A percentile compares a stretch with the other conserved stretches of the same genome.
Evolutionary conservation across 2,888 invertebrate genomes (phyloP).

Genomic region (Xestia sexstrigata): DNA sequence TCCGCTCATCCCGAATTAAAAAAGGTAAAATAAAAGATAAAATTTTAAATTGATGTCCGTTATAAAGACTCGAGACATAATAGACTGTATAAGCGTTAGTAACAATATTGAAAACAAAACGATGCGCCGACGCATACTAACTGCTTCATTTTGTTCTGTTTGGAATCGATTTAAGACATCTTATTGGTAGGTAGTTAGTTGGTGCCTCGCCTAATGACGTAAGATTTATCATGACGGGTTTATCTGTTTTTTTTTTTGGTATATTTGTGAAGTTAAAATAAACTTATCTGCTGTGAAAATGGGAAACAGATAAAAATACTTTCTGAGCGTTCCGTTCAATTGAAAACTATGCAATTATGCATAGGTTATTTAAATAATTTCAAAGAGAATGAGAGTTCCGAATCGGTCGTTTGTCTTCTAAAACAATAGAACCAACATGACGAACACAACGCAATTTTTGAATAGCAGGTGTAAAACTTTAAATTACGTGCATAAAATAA

Average conservation of each 20-base stretch:
- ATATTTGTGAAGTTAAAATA: not conserved
- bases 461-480: not conserved
- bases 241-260: conserved; percentile 18
- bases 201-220: conserved; percentile 63
- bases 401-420: not conserved
- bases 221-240: conserved; percentile 57
- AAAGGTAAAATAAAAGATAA: conserved; percentile 4
- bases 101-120: conserved; percentile 71
- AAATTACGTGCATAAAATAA: conserved; percentile 10
- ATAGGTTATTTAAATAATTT: not conserved
- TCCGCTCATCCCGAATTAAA: not conserved
- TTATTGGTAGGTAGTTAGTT: conserved; percentile 58
- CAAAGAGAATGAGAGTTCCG: not conserved
- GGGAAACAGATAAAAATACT: not conserved
- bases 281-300: not conserved
- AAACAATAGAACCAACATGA: not conserved
- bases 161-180: conserved; percentile 71
- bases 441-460: not conserved
- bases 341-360: not conserved
- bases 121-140: conserved; percentile 79
- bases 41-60: conserved; percentile 41
- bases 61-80: conserved; percentile 54
- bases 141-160: conserved; percentile 75
- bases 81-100: conserved; percentile 69
- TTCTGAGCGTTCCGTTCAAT: not conserved